Percentiles rank a stretch among this genome's conserved stretches.
These are phyloP conservation scores for Felis chaus DNA, from an alignment of 2,113 vertebrate genomes.

Conservation along the genomic window DNA sequence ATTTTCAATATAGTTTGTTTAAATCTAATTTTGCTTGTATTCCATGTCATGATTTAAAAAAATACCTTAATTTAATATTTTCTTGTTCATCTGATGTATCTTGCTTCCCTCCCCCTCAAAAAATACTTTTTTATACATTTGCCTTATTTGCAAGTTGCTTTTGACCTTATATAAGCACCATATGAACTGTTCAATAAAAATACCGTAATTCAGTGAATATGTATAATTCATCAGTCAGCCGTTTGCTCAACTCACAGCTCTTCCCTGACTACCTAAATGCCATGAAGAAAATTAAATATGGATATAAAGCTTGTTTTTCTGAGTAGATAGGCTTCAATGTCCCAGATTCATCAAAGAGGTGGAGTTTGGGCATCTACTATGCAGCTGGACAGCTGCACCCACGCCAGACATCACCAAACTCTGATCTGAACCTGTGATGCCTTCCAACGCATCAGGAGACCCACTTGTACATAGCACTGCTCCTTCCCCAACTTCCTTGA, in stretches of 20 bases:
- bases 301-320: neutral
- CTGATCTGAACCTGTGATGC: neutral
- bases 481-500: neutral
- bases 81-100: neutral
- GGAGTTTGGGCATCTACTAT: neutral
- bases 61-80: neutral
- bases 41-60: neutral
- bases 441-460: neutral
- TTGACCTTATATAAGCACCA: neutral
- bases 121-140: neutral
- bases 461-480: neutral
- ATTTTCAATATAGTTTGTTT: neutral
- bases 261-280: neutral
- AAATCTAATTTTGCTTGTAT: neutral
- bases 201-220: neutral
- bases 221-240: neutral
- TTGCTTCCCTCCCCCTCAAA: neutral
- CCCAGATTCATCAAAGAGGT: neutral
- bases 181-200: neutral
- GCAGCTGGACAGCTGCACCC: neutral
- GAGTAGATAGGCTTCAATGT: neutral
- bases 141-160: neutral
- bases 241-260: neutral
- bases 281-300: neutral
- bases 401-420: accelerated